phyloP scores from a whole-genome alignment of 2,113 vertebrate species.

The Malaclemys terrapin region DNA sequence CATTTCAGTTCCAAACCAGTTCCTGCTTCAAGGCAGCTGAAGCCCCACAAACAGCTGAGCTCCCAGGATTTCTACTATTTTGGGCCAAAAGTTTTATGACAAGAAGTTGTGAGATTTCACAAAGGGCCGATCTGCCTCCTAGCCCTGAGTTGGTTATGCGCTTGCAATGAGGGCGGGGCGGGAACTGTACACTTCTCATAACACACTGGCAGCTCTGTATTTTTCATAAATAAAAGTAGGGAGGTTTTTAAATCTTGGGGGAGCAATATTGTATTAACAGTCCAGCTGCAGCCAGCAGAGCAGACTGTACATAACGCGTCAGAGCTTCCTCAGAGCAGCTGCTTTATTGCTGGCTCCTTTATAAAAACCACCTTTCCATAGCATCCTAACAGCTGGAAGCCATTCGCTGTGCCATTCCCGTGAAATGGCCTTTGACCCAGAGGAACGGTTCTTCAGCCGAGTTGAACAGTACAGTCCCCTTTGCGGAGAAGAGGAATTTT shows the following conservation, averaged over 20 bases:
- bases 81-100: not conserved
- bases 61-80: not conserved
- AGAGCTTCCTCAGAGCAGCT: not conserved
- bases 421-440: rapidly evolving
- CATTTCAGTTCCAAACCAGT: not conserved
- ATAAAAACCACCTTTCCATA: not conserved
- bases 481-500: not conserved
- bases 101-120: not conserved
- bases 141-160: not conserved
- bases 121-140: too few relatives aligned
- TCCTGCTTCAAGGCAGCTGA: not conserved
- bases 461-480: conserved; percentile 16
- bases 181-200: not conserved
- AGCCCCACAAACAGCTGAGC: not conserved
- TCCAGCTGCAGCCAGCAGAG: not conserved
- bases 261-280: not conserved
- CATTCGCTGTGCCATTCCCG: conserved; percentile 6
- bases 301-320: not conserved
- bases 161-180: rapidly evolving
- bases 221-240: not conserved
- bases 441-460: not conserved
- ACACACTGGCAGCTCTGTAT: not conserved
- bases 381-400: conserved; percentile 37
- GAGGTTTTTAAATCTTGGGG: not conserved
- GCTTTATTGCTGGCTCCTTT: not conserved